Percentiles rank a stretch among this genome's conserved stretches.
Evolutionary conservation across 1,140 invertebrate species (phyloP).

Genomic region (Heliconius hewitsoni): DNA sequence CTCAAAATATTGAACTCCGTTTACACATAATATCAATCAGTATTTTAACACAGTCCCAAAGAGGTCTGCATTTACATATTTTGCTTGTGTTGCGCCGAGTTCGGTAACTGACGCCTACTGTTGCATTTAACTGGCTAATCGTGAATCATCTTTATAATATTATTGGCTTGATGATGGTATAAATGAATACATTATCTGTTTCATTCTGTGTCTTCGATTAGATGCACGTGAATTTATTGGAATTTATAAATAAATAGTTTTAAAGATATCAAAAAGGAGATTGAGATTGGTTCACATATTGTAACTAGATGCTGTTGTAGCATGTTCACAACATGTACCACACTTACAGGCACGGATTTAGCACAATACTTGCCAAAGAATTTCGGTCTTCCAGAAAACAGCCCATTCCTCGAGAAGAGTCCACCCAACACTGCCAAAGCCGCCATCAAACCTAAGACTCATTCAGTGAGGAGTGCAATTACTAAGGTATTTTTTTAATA

Average conservation of each 20-base stretch:
- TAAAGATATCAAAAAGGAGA: conserved; percentile 2
- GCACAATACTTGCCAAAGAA: conserved; percentile 84
- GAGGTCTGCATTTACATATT: conserved; percentile 53
- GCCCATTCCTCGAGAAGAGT: conserved; percentile 75
- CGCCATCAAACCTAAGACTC: conserved; percentile 66
- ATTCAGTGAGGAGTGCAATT: conserved; percentile 62
- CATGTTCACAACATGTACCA: conserved; percentile 43
- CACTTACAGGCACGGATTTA: conserved; percentile 80
- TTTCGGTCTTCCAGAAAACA: conserved; percentile 82
- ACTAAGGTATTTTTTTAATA: conserved; percentile 59
- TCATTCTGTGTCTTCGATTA: conserved; percentile 22
- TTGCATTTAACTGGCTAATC: conserved; percentile 41
- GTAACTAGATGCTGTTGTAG: conserved; percentile 40
- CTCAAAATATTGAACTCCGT: conserved; percentile 12
- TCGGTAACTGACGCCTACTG: conserved; percentile 60
- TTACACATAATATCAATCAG: conserved; percentile 14
- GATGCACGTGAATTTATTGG: conserved; percentile 28
- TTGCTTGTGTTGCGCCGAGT: conserved; percentile 49
- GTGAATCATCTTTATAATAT: conserved; percentile 48
- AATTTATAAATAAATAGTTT: neutral
- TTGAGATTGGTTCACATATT: conserved; percentile 2
- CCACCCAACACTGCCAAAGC: conserved; percentile 66
- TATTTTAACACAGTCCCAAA: conserved; percentile 20
- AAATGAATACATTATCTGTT: conserved; percentile 45
- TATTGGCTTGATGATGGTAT: conserved; percentile 50